Base-by-base conservation (phyloP, 2,797 vertebrate species). In the Leptodactylus fallax region DNA sequence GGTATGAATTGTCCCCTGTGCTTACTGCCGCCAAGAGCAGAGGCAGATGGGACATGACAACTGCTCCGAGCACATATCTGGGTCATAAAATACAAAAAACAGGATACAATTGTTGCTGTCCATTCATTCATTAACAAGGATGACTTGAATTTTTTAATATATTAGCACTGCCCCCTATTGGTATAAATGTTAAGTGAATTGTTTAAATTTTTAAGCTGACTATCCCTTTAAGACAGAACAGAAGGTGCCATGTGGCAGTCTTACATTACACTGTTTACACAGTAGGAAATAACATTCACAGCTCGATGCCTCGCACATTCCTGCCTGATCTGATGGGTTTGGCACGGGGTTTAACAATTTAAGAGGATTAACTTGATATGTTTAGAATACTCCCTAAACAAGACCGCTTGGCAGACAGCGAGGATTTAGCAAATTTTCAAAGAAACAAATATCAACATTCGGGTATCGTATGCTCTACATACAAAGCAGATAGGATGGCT, bases 351-450 rank as follows among this genome's bases (percentile, higher is more conserved):
- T 72, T 36, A 76, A 27, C 17, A 27, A n/a, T 49, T 17, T 76
- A 21, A 7, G 79, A 55, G 27, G 69, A 49, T 74, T 21, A 74
- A 65, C 14, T 61, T 36, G 13, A 87, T 81, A 60, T 82, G 72
- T 87, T 87, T 87, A 83, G 58, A 83, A 65, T 8, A 87, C 81
- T 83, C 80, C 80, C 55, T 78, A 83, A 78, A 82, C 36, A 36
- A 36, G 36, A 36, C 36, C 36, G 23, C 55, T 74, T 47, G 55
- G 51, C 36, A 58, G 81, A 19, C 16, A 6, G 6, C 51, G 21
- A 65, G 58, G 58, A 76, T 51, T 72, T 13, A 9, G 12, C n/a
- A 65, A 71, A 6, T 7, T 36, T 27, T 82, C n/a, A 76, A 63
- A 77, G 21, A 77, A 82, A 82, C 56, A 83, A 77, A 74, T n/a